These are phyloP conservation scores for Ondatra zibethicus DNA, from an alignment of 2,113 vertebrate species.

Conservation along the genomic window DNA sequence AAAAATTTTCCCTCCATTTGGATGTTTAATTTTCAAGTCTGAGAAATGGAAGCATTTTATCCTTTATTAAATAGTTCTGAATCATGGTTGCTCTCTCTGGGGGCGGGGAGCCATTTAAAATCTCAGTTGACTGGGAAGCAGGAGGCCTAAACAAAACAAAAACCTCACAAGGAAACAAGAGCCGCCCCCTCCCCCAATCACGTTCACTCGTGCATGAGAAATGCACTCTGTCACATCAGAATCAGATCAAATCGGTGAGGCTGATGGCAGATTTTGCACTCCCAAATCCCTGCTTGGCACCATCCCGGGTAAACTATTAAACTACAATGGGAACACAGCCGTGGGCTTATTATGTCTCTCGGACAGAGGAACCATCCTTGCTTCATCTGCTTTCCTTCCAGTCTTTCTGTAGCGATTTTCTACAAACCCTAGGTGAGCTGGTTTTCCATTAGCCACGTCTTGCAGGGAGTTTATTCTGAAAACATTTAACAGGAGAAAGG, in stretches of 20 bases:
- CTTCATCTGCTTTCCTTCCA: neutral
- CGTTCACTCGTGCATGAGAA: neutral
- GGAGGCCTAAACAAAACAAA: conserved; percentile 39
- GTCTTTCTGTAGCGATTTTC: conserved; percentile 1
- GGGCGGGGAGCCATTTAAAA: conserved; percentile 10
- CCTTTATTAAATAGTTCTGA: conserved; percentile 69
- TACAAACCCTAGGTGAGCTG: neutral
- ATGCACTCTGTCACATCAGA: neutral
- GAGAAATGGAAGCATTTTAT: conserved; percentile 67
- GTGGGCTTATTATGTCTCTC: neutral
- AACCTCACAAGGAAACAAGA: neutral
- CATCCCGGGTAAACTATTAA: neutral
- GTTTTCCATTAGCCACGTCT: neutral
- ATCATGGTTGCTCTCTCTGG: conserved; percentile 45
- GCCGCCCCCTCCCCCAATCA: neutral
- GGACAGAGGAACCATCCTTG: neutral
- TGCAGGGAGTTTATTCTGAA: neutral
- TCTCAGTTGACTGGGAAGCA: conserved; percentile 54
- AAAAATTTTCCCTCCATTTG: neutral
- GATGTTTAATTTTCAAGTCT: conserved; percentile 68
- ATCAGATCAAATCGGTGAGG: neutral
- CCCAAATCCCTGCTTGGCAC: neutral
- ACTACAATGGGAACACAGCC: neutral
- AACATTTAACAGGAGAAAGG: neutral
- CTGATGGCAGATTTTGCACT: neutral